Conservation (phyloP, 2,113 vertebrate genomes). For the rabbit (Oryctolagus cuniculus) region DNA sequence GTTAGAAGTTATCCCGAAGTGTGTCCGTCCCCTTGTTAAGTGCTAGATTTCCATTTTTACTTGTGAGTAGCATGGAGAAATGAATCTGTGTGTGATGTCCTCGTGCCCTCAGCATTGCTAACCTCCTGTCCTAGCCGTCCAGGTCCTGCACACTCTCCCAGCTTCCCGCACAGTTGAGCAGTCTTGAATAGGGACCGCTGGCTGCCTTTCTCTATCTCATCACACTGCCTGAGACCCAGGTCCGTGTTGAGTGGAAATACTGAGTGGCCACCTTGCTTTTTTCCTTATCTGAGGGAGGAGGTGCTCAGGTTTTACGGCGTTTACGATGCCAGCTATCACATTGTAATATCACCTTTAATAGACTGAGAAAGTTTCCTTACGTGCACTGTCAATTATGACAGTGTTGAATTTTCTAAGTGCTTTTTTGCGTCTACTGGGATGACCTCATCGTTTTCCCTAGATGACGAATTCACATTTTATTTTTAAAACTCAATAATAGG, state of each 20-base stretch:
- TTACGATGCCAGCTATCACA: not conserved
- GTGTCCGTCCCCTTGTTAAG: not conserved
- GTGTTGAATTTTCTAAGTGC: not conserved
- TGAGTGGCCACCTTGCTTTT: not conserved
- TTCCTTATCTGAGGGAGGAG: not conserved
- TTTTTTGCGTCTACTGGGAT: not conserved
- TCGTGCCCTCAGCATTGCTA: not conserved
- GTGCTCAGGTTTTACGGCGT: not conserved
- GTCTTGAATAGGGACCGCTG: not conserved
- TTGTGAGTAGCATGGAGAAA: not conserved
- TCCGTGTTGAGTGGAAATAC: not conserved
- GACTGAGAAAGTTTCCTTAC: not conserved
- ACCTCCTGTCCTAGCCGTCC: not conserved
- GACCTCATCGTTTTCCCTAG: not conserved
- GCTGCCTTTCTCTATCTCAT: not conserved
- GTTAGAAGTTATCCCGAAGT: not conserved
- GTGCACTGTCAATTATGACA: not conserved
- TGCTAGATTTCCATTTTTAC: not conserved
- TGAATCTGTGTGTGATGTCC: not conserved
- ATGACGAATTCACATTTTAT: not conserved
- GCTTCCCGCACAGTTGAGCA: not conserved
- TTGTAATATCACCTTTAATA: not conserved
- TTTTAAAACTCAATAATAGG: conserved; percentile 33
- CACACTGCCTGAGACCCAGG: not conserved
- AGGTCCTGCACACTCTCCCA: too few species aligned